Percentiles rank a stretch among this genome's conserved stretches.
Conservation (phyloP, 2,888 invertebrate species). For the Brenthis hecate region DNA sequence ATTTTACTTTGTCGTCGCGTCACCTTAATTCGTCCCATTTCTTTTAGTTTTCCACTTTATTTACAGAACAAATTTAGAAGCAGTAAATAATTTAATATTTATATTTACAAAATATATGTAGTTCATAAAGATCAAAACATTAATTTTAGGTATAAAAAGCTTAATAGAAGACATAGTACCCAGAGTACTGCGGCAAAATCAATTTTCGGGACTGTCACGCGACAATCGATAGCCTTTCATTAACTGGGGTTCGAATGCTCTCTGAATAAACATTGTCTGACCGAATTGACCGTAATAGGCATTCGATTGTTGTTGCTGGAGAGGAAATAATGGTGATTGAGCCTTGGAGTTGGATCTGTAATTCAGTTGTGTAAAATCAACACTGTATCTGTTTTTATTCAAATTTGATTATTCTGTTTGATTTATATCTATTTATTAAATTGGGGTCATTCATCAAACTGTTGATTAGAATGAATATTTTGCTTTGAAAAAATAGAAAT, state of each 20-base stretch:
- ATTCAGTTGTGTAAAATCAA: slow-evolving; percentile 9
- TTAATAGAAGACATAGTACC: not conserved
- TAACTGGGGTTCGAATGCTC: slow-evolving; percentile 48
- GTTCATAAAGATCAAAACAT: not conserved
- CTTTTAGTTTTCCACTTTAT: slow-evolving; percentile 31
- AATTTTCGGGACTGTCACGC: slow-evolving; percentile 60
- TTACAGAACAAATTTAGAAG: slow-evolving; percentile 5
- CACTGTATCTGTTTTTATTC: not conserved
- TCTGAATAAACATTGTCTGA: slow-evolving; percentile 67
- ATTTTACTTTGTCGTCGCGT: slow-evolving; percentile 68
- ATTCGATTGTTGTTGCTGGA: slow-evolving; percentile 60
- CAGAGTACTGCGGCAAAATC: slow-evolving; percentile 45
- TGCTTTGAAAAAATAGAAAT: slow-evolving; percentile 11
- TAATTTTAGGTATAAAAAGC: not conserved
- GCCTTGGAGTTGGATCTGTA: slow-evolving; percentile 37
- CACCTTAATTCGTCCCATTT: slow-evolving; percentile 73
- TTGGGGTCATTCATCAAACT: not conserved
- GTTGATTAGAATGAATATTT: not conserved
- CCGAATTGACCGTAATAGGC: slow-evolving; percentile 62
- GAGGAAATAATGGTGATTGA: slow-evolving; percentile 52
- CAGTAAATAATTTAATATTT: slow-evolving; percentile 10
- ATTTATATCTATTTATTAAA: not conserved
- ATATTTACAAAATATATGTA: not conserved
- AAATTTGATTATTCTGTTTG: not conserved
- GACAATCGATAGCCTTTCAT: slow-evolving; percentile 55